These are phyloP conservation scores for Tragelaphus buxtoni DNA, from an alignment of 2,113 vertebrate genomes.

Conservation along the genomic window DNA sequence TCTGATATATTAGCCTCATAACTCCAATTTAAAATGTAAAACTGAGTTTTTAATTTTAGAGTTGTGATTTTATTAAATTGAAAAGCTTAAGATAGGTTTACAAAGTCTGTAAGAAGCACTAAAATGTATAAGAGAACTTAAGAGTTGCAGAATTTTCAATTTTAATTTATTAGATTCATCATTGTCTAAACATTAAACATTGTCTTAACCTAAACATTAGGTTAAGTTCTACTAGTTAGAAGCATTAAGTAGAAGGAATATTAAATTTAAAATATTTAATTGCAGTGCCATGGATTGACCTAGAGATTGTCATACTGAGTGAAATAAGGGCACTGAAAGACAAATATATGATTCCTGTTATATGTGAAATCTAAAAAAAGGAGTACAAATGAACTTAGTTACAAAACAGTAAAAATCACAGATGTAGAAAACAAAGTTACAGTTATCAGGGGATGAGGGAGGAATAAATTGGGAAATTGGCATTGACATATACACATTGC, in stretches of 20 bases:
- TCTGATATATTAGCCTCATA: neutral
- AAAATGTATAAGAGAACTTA: neutral
- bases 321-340: neutral
- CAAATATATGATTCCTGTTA: neutral
- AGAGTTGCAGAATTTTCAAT: neutral
- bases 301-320: neutral
- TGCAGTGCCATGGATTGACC: neutral
- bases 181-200: neutral
- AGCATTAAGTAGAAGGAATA: neutral
- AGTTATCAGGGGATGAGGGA: neutral
- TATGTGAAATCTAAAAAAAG: neutral
- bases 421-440: neutral
- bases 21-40: slow-evolving; percentile 2
- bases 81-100: neutral
- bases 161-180: neutral
- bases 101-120: neutral
- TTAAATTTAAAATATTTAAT: slow-evolving; percentile 18
- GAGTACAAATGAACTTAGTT: neutral
- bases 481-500: neutral
- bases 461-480: neutral
- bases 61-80: neutral
- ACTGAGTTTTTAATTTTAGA: slow-evolving; percentile 34
- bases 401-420: neutral
- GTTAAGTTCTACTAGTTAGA: neutral
- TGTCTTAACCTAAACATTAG: neutral